Evolutionary conservation across 37 sponge, comb jelly and placozoan species (phyloP), one percentile per base, ranked within the genome.

Genomic region (Eunapius fragilis): DNA sequence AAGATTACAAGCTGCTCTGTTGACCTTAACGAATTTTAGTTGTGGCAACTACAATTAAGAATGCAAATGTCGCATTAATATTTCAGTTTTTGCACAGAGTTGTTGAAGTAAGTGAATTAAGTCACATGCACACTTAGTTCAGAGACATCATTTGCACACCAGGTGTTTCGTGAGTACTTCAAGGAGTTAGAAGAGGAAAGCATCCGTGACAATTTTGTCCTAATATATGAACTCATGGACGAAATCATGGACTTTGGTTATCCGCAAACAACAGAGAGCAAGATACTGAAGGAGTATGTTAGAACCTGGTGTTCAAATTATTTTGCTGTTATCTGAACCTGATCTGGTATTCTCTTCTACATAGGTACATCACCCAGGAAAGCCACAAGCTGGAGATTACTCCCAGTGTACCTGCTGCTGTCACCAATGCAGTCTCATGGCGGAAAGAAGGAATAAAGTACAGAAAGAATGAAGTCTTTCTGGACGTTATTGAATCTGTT

Each of bases 391-490:
- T 98, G 86, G 97, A 94, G 76, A 68, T 92, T 9, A 92, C 94
- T 35, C 99, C 99, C 17, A 77, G 93, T 22, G 85, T 94, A 31
- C 99, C 99, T 13, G 87, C 95, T 13, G 97, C 99, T n/a, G 95
- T 98, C 45, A 98, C 99, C n/a, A 98, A 98, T 75, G 99, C 99
- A n/a, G 99, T 98, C 67, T 96, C 97, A 27, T 98, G 99, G 99
- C 89, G 99, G 71, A 91, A 87, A 37, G 97, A 98, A 69, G 93
- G 94, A 26, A 93, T 98, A 77, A 87, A 81, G 67, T 93, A 98
- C 76, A 80, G 99, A 11, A 98, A 98, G 91, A 96, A 98, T 76
- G 99, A 98, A 82, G 97, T 96, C 71, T 98, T 98, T 85, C 87
- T 98, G 36, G 99, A 98, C 77, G 99, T 98, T 37, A 91, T 98